Percentiles rank a stretch among this genome's conserved stretches.
Conservation (phyloP, 2,797 vertebrate genomes). For the Alca torda region DNA sequence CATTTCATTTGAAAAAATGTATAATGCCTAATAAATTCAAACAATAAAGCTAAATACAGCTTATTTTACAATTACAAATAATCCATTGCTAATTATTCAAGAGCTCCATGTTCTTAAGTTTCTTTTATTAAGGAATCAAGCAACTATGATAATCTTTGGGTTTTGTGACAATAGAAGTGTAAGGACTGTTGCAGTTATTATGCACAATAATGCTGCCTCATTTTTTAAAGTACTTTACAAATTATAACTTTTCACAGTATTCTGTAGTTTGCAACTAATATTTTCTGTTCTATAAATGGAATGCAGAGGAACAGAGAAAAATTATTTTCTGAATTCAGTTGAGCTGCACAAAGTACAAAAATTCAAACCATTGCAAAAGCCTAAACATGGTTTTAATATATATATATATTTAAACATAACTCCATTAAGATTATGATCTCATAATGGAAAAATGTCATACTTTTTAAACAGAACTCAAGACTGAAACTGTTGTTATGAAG, state of each 20-base stretch:
- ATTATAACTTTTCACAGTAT: not conserved
- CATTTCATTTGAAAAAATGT: not conserved
- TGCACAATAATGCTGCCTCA: not conserved
- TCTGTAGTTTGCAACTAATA: not conserved
- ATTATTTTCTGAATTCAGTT: not conserved
- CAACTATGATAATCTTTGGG: not conserved
- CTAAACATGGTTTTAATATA: not conserved
- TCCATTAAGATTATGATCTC: not conserved
- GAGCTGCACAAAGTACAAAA: not conserved
- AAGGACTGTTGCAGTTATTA: not conserved
- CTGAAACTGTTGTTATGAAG: not conserved
- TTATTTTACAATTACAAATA: not conserved
- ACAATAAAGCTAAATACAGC: not conserved
- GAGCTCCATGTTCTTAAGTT: not conserved
- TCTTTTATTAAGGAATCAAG: not conserved
- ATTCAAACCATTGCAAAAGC: not conserved
- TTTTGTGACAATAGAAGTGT: not conserved
- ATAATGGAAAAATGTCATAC: not conserved
- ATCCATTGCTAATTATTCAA: not conserved
- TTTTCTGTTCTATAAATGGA: not conserved
- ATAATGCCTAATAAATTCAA: not conserved
- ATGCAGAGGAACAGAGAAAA: not conserved
- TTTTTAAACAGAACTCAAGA: not conserved
- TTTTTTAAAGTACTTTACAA: not conserved
- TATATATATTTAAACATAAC: not conserved